Evolutionary conservation across 2,113 vertebrate genomes (phyloP).

Genomic region (Carassius carassius): DNA sequence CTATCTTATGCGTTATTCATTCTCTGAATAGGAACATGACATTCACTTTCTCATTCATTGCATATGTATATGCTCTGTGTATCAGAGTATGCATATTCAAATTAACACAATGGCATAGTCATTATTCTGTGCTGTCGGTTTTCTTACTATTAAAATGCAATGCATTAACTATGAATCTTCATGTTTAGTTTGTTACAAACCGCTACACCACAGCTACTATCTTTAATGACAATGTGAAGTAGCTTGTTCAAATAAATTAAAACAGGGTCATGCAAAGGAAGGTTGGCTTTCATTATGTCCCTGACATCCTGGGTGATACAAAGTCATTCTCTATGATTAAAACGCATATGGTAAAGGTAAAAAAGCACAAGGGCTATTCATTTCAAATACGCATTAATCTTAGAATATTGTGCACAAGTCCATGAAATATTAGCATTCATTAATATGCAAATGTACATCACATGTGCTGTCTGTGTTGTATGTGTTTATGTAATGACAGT

Average conservation of each 20-base stretch:
- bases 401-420: conserved; percentile 61
- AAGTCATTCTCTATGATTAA: conserved; percentile 60
- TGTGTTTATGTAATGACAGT: conserved; percentile 30
- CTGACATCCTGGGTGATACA: conserved; percentile 60
- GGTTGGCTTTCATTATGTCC: conserved; percentile 65
- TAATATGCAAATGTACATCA: conserved; percentile 70
- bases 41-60: conserved; percentile 11
- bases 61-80: background rate
- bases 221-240: conserved; percentile 59
- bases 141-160: background rate
- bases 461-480: conserved; percentile 45
- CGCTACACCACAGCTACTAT: conserved; percentile 57
- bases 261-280: conserved; percentile 51
- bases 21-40: background rate
- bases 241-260: conserved; percentile 65
- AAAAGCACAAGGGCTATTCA: conserved; percentile 59
- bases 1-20: background rate
- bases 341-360: conserved; percentile 59
- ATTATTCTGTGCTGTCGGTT: conserved; percentile 51
- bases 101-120: conserved; percentile 48
- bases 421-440: conserved; percentile 68
- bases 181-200: conserved; percentile 56
- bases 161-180: conserved; percentile 2
- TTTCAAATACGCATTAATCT: conserved; percentile 60
- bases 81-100: background rate